Evolutionary conservation across 2,888 invertebrate species (phyloP).

Genomic region (Lithophane ornitopus): DNA sequence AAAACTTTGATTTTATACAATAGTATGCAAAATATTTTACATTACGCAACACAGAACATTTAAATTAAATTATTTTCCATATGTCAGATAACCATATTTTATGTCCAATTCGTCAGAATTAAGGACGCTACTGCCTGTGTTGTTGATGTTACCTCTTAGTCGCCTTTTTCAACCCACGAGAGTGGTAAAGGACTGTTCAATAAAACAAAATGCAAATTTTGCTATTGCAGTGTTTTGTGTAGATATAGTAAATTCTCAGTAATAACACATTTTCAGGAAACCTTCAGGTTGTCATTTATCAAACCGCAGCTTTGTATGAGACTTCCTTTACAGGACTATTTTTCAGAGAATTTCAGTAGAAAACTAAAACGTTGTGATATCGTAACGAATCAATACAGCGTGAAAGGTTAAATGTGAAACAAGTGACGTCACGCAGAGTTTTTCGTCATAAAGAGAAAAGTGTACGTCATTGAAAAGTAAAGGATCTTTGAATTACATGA

Average conservation of each 20-base stretch:
- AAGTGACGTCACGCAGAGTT: slow-evolving; percentile 23
- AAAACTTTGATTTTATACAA: too few relatives aligned
- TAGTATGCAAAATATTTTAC: too few relatives aligned
- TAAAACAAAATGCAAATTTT: not conserved
- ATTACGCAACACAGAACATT: too few relatives aligned
- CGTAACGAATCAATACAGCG: slow-evolving; percentile 13
- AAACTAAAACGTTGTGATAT: slow-evolving; percentile 3
- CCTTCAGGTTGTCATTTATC: not conserved
- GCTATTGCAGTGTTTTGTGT: not conserved
- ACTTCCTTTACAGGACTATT: too few relatives aligned
- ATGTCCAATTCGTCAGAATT: not conserved
- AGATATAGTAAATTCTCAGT: not conserved
- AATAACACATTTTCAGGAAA: not conserved
- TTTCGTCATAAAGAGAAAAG: not conserved
- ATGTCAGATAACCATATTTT: too few relatives aligned
- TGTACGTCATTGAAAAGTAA: not conserved
- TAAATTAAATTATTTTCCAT: too few relatives aligned
- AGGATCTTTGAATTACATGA: too few relatives aligned
- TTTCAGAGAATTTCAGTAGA: slow-evolving; percentile 3
- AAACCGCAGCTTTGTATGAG: not conserved
- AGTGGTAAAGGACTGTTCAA: not conserved
- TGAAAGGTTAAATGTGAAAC: slow-evolving; percentile 37
- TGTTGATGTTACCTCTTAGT: not conserved
- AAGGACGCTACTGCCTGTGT: not conserved
- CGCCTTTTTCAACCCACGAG: not conserved